Evolutionary conservation across 1,140 invertebrate genomes (phyloP).

Genomic region (Sycophila sp.): DNA sequence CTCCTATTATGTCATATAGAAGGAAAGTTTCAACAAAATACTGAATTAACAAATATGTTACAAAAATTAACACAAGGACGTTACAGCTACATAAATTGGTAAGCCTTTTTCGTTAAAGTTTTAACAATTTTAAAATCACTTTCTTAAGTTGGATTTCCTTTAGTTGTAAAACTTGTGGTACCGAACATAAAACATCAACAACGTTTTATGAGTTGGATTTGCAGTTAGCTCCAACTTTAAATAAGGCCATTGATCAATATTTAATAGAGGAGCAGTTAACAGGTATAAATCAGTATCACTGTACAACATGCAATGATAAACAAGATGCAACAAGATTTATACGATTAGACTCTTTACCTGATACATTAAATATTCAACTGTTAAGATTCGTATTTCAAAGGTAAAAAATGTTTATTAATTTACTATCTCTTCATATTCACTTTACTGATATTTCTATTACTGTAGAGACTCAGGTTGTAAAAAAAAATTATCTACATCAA

Average conservation of each 20-base stretch:
- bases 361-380: slow-evolving; percentile 78
- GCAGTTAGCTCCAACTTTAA: slow-evolving; percentile 71
- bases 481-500: slow-evolving; percentile 75
- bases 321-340: slow-evolving; percentile 74
- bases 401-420: slow-evolving; percentile 52
- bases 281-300: slow-evolving; percentile 76
- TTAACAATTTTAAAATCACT: too few relatives aligned
- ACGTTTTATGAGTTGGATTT: slow-evolving; percentile 77
- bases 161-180: slow-evolving; percentile 72
- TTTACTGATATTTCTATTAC: slow-evolving; percentile 33
- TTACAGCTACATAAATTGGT: slow-evolving; percentile 76
- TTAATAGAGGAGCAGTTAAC: slow-evolving; percentile 73
- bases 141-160: slow-evolving; percentile 31
- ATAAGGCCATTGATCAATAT: slow-evolving; percentile 74
- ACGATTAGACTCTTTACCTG: slow-evolving; percentile 71
- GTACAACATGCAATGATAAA: slow-evolving; percentile 71
- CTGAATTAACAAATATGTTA: slow-evolving; percentile 67
- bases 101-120: slow-evolving; percentile 43
- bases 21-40: slow-evolving; percentile 65
- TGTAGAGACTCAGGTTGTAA: slow-evolving; percentile 72
- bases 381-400: slow-evolving; percentile 77
- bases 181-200: slow-evolving; percentile 69
- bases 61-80: slow-evolving; percentile 73
- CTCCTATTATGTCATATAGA: slow-evolving; percentile 74
- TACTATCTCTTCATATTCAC: slow-evolving; percentile 6